Evolutionary conservation across 2,113 vertebrate species (phyloP).

Genomic region (Heliornis fulica): DNA sequence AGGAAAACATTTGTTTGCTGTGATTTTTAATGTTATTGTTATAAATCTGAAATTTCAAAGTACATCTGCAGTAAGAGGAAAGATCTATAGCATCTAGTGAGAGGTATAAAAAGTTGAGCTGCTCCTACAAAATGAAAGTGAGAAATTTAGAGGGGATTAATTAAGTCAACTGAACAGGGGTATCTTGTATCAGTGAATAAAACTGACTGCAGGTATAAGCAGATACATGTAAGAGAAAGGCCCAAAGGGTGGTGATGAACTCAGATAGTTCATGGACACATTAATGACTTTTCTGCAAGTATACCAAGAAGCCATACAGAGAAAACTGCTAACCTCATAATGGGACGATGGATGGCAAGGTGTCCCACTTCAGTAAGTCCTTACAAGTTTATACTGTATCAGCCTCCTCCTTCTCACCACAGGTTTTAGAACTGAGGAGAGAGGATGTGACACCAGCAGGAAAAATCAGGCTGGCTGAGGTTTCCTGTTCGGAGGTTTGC

Average conservation of each 20-base stretch:
- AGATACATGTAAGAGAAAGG: neutral
- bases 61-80: neutral
- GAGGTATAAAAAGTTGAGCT: neutral
- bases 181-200: neutral
- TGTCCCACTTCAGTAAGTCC: neutral
- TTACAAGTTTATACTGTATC: neutral
- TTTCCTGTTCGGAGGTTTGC: neutral
- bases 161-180: neutral
- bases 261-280: neutral
- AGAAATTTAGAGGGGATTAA: neutral
- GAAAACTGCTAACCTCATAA: neutral
- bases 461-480: neutral
- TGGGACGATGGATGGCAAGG: neutral
- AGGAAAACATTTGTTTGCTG: neutral
- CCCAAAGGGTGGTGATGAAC: neutral
- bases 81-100: neutral
- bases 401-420: neutral
- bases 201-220: neutral
- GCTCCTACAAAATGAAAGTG: neutral
- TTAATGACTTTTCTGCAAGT: neutral
- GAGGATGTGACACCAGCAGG: neutral
- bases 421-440: neutral
- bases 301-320: neutral
- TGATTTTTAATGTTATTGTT: neutral
- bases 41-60: neutral